phyloP scores from a whole-genome alignment of 2,113 vertebrate genomes.

The Rattus norvegicus region GRCr8 NC_086039.1:34905001-34905500 shows the following conservation, averaged over 20 bases:
- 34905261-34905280: background rate
- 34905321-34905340: background rate
- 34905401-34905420: background rate
- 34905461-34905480: background rate
- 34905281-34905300: background rate
- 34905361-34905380: background rate
- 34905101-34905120: background rate
- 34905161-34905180: background rate
- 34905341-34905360: background rate
- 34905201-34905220: background rate
- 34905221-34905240: background rate
- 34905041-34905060: background rate
- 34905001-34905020: slow-evolving; percentile 13
- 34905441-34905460: background rate
- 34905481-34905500: background rate
- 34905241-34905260: background rate
- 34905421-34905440: background rate
- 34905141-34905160: background rate
- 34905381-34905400: background rate
- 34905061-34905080: background rate
- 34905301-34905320: background rate
- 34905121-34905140: background rate
- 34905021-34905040: background rate
- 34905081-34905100: background rate
- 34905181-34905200: background rate